Percentiles rank a stretch among this genome's conserved stretches.
These are phyloP conservation scores for Oxystoma pomonae DNA, from an alignment of 2,888 invertebrate species.

Conservation along the genomic window DNA sequence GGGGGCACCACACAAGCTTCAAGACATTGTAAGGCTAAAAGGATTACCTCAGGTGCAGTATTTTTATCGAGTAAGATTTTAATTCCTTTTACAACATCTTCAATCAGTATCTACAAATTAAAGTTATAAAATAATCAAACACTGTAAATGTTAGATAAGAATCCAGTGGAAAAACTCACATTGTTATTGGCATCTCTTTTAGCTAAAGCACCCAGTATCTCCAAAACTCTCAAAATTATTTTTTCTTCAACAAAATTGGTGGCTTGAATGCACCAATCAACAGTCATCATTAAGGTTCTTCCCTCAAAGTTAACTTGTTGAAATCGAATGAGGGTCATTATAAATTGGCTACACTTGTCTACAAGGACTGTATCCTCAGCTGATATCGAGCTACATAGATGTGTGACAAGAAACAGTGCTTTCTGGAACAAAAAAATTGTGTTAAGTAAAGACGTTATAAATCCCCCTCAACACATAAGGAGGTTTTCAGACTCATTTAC, in stretches of 20 bases:
- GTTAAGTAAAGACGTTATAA: too few species aligned
- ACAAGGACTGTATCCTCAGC: slow-evolving; percentile 54
- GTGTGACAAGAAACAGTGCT: slow-evolving; percentile 43
- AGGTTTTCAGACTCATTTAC: too few species aligned
- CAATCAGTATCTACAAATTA: slow-evolving; percentile 6
- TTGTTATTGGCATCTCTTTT: slow-evolving; percentile 34
- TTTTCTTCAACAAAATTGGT: slow-evolving; percentile 37
- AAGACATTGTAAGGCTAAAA: slow-evolving; percentile 39
- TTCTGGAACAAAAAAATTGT: slow-evolving; percentile 37
- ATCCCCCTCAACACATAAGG: too few species aligned
- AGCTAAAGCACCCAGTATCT: slow-evolving; percentile 44
- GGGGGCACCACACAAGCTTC: slow-evolving; percentile 36
- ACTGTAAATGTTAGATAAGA: too few species aligned
- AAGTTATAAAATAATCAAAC: background rate
- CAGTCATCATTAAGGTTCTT: slow-evolving; percentile 37
- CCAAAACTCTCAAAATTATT: slow-evolving; percentile 40
- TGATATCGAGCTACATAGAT: slow-evolving; percentile 42
- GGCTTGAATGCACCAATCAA: slow-evolving; percentile 45
- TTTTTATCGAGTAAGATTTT: background rate
- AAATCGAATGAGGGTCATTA: slow-evolving; percentile 53
- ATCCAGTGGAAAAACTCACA: background rate
- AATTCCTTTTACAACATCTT: slow-evolving; percentile 1
- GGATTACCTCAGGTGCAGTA: slow-evolving; percentile 25
- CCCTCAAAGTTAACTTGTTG: slow-evolving; percentile 51
- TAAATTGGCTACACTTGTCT: slow-evolving; percentile 56